Conservation (phyloP, 2,797 vertebrate species). For the Tinamus major region DNA sequence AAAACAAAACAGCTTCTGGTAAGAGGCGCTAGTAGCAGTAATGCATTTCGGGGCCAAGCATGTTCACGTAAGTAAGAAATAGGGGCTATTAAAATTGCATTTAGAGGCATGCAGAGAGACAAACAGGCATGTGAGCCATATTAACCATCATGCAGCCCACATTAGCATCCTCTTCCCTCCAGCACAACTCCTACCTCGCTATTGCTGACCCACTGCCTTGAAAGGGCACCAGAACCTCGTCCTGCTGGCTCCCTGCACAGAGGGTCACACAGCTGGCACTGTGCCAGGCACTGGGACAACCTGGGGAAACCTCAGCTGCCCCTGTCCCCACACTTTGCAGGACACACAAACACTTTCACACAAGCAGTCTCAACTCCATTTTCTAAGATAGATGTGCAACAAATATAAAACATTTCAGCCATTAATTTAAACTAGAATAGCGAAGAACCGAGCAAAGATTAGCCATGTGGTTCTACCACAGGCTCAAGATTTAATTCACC, state of each 20-base stretch:
- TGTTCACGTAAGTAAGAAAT: neutral
- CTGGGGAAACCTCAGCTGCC: neutral
- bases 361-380: no score
- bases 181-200: neutral
- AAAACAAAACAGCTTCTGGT: neutral
- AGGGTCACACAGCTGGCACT: neutral
- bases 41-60: neutral
- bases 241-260: neutral
- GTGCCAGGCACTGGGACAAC: neutral
- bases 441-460: neutral
- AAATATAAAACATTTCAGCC: no score
- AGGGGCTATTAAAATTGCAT: neutral
- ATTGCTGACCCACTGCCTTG: neutral
- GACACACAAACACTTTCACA: neutral
- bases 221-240: neutral
- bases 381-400: neutral
- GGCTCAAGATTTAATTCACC: constrained; percentile 3
- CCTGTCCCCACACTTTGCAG: neutral
- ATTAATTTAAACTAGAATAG: neutral
- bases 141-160: rapidly evolving
- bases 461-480: neutral
- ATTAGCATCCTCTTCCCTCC: neutral
- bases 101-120: neutral
- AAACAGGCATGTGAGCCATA: rapidly evolving
- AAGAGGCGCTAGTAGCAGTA: neutral